These are phyloP conservation scores for Drosophila erecta DNA, from an alignment of 1,140 invertebrate genomes.

Conservation along the genomic window DNA sequence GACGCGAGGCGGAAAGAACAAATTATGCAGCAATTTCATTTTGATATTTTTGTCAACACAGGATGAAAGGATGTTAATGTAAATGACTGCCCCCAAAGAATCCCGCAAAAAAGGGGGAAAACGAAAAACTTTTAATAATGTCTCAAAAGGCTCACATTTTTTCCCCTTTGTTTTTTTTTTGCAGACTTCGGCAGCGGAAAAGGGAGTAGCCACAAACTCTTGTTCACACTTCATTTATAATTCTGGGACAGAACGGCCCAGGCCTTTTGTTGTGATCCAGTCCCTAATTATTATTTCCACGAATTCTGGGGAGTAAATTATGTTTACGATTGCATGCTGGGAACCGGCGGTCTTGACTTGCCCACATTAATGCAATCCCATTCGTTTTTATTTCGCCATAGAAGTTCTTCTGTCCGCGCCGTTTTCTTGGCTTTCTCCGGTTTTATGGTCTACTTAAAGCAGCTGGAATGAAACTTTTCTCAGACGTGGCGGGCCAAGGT, in stretches of 20 bases:
- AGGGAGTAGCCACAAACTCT: slow-evolving; percentile 43
- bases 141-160: slow-evolving; percentile 70
- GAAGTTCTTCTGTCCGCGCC: slow-evolving; percentile 6
- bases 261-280: slow-evolving; percentile 50
- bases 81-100: slow-evolving; percentile 68
- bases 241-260: slow-evolving; percentile 51
- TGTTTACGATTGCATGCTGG: slow-evolving; percentile 68
- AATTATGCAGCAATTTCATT: slow-evolving; percentile 84
- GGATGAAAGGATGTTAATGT: slow-evolving; percentile 82
- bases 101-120: slow-evolving; percentile 34
- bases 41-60: slow-evolving; percentile 73
- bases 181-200: background rate
- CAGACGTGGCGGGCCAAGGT: no score
- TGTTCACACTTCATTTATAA: slow-evolving; percentile 81
- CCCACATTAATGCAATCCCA: slow-evolving; percentile 40
- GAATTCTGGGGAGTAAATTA: slow-evolving; percentile 70
- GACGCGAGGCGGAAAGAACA: slow-evolving; percentile 69
- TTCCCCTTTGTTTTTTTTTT: slow-evolving; percentile 56
- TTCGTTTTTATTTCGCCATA: slow-evolving; percentile 54
- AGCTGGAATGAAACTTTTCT: slow-evolving; percentile 12
- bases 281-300: slow-evolving; percentile 78
- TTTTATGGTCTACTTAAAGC: slow-evolving; percentile 45
- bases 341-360: background rate
- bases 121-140: slow-evolving; percentile 77
- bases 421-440: slow-evolving; percentile 12